Evolutionary conservation across 2,113 vertebrate genomes (phyloP).

Genomic region (Centrocercus urophasianus): DNA sequence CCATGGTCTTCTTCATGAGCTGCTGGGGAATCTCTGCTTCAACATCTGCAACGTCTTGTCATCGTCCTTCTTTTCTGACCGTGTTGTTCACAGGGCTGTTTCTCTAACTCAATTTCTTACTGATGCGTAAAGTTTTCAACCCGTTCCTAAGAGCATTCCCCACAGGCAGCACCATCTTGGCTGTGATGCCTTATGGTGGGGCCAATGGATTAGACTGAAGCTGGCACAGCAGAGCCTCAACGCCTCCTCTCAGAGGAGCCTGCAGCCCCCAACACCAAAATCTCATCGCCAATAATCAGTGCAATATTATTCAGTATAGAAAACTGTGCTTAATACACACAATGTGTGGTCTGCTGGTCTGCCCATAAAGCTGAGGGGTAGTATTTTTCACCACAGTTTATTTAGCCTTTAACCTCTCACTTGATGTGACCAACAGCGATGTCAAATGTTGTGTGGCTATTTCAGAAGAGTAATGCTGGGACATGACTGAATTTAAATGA

Average conservation of each 20-base stretch:
- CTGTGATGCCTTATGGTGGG: rapidly evolving
- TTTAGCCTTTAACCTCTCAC: neutral
- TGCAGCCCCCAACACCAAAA: rapidly evolving
- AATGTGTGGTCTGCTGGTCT: rapidly evolving
- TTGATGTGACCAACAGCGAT: neutral
- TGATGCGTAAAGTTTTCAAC: rapidly evolving
- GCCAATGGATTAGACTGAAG: rapidly evolving
- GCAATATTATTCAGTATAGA: rapidly evolving
- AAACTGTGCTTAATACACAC: rapidly evolving
- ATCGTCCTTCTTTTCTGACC: neutral
- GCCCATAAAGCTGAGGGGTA: neutral
- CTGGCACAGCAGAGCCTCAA: rapidly evolving
- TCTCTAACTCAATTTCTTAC: neutral
- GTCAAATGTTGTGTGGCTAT: neutral
- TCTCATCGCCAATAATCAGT: rapidly evolving
- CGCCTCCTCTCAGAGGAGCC: rapidly evolving
- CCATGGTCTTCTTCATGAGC: rapidly evolving
- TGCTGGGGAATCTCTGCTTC: neutral
- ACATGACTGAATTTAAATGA: neutral
- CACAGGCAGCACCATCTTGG: rapidly evolving
- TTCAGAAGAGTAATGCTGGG: neutral
- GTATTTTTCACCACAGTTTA: neutral
- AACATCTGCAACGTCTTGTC: neutral
- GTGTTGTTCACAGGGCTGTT: neutral
- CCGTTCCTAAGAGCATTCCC: neutral